Percentiles rank a stretch among this genome's conserved stretches.
Evolutionary conservation across 2,888 invertebrate genomes (phyloP).

Genomic region (Ptycholaimellus sp.): DNA sequence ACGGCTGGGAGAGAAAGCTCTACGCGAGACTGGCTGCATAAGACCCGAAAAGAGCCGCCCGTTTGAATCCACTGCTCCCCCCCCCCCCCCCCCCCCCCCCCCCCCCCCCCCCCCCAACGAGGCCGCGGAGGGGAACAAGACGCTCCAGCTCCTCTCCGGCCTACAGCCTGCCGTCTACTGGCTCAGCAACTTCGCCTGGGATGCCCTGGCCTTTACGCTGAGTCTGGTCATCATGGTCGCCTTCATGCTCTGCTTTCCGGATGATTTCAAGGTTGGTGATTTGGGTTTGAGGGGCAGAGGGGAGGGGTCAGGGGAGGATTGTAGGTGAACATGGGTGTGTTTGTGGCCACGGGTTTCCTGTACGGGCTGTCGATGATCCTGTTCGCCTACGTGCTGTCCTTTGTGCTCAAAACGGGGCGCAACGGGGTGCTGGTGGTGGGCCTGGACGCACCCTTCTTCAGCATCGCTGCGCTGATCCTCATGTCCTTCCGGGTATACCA

Average conservation of each 20-base stretch:
- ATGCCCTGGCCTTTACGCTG: conserved; percentile 24
- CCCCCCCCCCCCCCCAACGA: conserved; percentile 39
- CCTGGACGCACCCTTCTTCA: background rate
- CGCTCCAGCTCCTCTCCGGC: conserved; percentile 49
- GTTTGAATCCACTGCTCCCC: too few relatives aligned
- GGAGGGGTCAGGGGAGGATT: background rate
- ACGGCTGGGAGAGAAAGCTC: too few relatives aligned
- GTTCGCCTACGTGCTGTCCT: background rate
- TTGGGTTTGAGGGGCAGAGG: background rate
- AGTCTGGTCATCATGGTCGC: background rate
- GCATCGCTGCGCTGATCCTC: background rate
- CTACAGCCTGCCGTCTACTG: conserved; percentile 49
- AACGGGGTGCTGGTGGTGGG: background rate
- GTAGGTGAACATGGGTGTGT: background rate
- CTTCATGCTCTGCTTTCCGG: background rate
- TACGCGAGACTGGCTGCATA: too few relatives aligned
- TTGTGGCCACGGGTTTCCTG: background rate
- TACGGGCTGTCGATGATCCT: conserved; percentile 2
- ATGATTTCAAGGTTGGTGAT: background rate
- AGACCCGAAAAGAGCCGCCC: too few relatives aligned
- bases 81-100: background rate
- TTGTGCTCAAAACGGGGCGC: background rate
- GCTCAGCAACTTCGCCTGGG: conserved; percentile 45
- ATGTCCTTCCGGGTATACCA: background rate
- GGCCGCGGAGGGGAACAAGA: conserved; percentile 44